Evolutionary conservation across 2,888 invertebrate species (phyloP).

Genomic region (Acanthosepion lycidas): DNA sequence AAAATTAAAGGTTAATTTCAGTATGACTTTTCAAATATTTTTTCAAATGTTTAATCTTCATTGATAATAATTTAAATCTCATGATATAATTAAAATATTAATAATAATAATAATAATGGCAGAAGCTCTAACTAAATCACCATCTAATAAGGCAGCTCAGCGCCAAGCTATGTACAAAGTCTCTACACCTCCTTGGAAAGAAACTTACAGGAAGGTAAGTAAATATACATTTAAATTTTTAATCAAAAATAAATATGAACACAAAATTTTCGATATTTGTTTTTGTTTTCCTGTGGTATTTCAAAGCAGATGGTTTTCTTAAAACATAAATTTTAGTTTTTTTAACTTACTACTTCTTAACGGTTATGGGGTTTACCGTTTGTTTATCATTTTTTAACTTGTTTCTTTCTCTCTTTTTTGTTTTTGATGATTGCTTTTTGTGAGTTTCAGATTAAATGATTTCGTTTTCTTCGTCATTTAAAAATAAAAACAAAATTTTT

Average conservation of each 20-base stretch:
- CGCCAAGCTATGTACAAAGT: slow-evolving; percentile 64
- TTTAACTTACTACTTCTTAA: too few species aligned
- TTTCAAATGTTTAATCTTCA: background rate
- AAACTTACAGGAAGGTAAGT: slow-evolving; percentile 64
- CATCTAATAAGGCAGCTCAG: background rate
- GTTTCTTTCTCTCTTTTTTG: too few species aligned
- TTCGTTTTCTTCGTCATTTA: too few species aligned
- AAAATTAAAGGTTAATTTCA: background rate
- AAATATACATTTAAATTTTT: background rate
- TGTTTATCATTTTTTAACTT: too few species aligned
- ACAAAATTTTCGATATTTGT: too few species aligned
- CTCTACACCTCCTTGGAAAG: slow-evolving; percentile 66
- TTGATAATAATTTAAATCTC: background rate
- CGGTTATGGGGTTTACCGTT: too few species aligned
- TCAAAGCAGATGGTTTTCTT: too few species aligned
- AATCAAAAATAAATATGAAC: background rate
- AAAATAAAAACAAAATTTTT: too few species aligned
- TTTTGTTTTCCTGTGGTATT: too few species aligned
- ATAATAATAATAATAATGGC: background rate
- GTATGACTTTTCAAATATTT: background rate
- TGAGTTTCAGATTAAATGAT: too few species aligned
- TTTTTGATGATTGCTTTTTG: too few species aligned
- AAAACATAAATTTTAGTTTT: too few species aligned
- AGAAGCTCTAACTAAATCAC: background rate
- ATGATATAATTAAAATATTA: background rate